phyloP scores from a whole-genome alignment of 2,797 vertebrate genomes.

The Rhodeus uyekii region DNA sequence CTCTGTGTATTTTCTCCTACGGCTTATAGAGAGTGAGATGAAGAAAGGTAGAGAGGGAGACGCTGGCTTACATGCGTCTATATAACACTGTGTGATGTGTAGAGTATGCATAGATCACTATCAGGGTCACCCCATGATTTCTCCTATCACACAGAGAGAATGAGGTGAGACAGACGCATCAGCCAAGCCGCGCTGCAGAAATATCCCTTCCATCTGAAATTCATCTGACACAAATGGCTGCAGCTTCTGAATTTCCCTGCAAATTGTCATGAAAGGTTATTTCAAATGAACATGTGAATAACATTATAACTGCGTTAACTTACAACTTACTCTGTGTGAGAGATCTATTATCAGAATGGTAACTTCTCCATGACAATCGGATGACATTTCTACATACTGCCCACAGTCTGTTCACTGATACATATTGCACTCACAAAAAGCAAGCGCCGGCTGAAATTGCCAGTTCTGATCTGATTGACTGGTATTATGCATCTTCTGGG shows the following conservation, averaged over 20 bases:
- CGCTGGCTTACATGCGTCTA: slow-evolving; percentile 4
- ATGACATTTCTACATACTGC: slow-evolving; percentile 12
- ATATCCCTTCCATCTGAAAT: not conserved
- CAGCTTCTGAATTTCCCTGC: slow-evolving; percentile 2
- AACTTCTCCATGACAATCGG: not conserved
- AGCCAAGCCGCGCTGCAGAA: slow-evolving; percentile 4
- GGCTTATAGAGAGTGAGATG: slow-evolving; percentile 6
- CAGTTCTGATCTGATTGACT: not conserved
- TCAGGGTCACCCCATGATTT: slow-evolving; percentile 54
- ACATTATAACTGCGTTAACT: not conserved
- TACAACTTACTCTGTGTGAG: not conserved
- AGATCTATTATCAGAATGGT: not conserved
- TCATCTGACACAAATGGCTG: slow-evolving; percentile 24
- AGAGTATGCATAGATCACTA: slow-evolving; percentile 49
- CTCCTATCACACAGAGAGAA: slow-evolving; percentile 38
- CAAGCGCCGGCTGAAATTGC: not conserved
- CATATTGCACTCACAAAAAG: not conserved
- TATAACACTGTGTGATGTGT: slow-evolving; percentile 36
- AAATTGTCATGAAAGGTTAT: not conserved
- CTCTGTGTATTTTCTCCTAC: slow-evolving; percentile 15
- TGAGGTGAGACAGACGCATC: slow-evolving; percentile 36
- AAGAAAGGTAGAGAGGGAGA: not conserved
- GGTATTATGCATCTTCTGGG: not conserved
- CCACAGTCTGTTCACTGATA: slow-evolving; percentile 20
- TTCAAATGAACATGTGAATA: slow-evolving; percentile 1